Percentiles rank a stretch among this genome's conserved stretches.
phyloP scores from a whole-genome alignment of 2,113 vertebrate genomes.

The Sorex araneus region DNA sequence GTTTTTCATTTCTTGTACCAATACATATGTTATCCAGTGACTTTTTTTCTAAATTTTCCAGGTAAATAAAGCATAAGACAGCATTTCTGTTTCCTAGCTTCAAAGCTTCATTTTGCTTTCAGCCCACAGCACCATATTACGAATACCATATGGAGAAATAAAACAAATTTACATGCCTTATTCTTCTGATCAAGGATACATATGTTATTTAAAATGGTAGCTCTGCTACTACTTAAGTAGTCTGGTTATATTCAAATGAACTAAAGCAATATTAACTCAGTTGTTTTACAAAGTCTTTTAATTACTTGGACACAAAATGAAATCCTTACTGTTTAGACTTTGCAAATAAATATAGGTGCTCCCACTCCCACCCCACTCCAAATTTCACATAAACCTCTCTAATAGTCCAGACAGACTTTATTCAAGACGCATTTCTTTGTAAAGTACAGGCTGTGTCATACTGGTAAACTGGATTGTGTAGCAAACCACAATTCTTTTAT shows the following conservation, averaged over 20 bases:
- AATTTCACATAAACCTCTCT: too few relatives aligned
- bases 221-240: background rate
- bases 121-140: background rate
- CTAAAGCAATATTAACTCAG: background rate
- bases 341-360: background rate
- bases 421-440: too few relatives aligned
- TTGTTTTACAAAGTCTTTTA: background rate
- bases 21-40: background rate
- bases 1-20: background rate
- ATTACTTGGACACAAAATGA: background rate
- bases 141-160: background rate
- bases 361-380: too few relatives aligned
- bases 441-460: too few relatives aligned
- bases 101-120: background rate
- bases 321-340: background rate
- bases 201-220: background rate
- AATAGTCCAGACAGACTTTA: too few relatives aligned
- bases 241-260: background rate
- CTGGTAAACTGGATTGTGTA: too few relatives aligned
- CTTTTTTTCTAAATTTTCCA: background rate
- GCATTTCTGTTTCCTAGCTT: background rate
- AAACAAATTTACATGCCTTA: background rate
- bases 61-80: background rate
- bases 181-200: background rate
- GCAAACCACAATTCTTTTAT: too few relatives aligned